Evolutionary conservation across 2,888 invertebrate genomes (phyloP).

Genomic region (Pyralis farinalis): DNA sequence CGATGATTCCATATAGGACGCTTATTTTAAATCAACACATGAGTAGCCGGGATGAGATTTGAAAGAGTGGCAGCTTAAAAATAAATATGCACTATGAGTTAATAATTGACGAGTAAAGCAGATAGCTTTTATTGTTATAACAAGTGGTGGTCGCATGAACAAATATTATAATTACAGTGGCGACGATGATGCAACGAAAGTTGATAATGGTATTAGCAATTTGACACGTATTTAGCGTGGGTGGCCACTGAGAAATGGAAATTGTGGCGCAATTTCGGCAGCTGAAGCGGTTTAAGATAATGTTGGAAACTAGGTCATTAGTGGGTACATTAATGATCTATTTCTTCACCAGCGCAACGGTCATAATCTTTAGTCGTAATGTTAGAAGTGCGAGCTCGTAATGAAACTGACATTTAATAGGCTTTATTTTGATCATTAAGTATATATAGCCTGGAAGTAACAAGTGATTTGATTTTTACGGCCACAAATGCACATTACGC

Average conservation of each 20-base stretch:
- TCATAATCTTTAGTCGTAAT: neutral
- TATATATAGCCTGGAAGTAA: neutral
- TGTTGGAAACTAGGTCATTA: conserved; percentile 45
- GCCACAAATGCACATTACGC: neutral
- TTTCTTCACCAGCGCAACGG: conserved; percentile 17
- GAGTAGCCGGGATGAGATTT: neutral
- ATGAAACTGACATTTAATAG: conserved; percentile 1
- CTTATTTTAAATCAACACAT: conserved; percentile 13
- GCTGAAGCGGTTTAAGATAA: conserved; percentile 51
- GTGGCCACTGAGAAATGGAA: conserved; percentile 57
- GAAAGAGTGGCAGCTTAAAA: neutral
- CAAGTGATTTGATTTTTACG: conserved; percentile 2
- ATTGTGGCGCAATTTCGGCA: conserved; percentile 53
- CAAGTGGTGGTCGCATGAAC: conserved; percentile 49
- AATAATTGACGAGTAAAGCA: conserved; percentile 59
- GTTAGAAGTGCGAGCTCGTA: conserved; percentile 3
- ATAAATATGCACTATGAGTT: conserved; percentile 44
- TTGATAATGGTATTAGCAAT: conserved; percentile 72
- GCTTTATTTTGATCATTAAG: conserved; percentile 8
- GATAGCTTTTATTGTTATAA: conserved; percentile 60
- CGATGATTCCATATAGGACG: conserved; percentile 47
- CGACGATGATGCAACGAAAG: conserved; percentile 71
- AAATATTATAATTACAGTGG: conserved; percentile 58
- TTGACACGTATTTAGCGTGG: conserved; percentile 72
- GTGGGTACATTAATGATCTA: conserved; percentile 32